Percentiles rank a stretch among this genome's conserved stretches.
phyloP scores from a whole-genome alignment of 1,140 invertebrate species.

The Leptopilina clavipes region DNA sequence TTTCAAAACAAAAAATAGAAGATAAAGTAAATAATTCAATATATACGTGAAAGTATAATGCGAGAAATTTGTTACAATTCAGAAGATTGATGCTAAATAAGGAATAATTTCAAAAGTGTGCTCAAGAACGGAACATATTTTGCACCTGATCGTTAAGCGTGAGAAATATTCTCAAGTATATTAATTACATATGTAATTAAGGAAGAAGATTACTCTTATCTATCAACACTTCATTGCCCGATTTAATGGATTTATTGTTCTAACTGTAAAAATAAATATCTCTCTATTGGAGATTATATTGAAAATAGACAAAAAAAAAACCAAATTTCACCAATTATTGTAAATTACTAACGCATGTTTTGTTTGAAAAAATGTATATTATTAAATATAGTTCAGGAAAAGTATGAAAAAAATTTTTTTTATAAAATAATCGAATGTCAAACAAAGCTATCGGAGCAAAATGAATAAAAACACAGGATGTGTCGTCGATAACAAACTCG shows the following conservation, averaged over 20 bases:
- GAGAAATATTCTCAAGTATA: conserved; percentile 14
- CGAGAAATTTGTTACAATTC: neutral
- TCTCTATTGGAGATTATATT: neutral
- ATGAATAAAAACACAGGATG: conserved; percentile 54
- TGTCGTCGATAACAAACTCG: conserved; percentile 48
- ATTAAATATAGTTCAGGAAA: neutral
- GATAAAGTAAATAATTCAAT: too few relatives aligned
- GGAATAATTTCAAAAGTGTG: conserved; percentile 16
- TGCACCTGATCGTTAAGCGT: conserved; percentile 6
- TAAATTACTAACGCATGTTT: too few relatives aligned
- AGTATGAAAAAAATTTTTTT: neutral
- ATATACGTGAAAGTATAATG: neutral
- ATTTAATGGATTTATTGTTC: neutral
- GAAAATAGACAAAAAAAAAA: neutral
- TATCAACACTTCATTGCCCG: neutral
- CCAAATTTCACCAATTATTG: neutral
- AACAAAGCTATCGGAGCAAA: conserved; percentile 50
- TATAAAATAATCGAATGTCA: conserved; percentile 43
- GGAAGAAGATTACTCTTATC: neutral
- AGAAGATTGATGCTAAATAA: neutral
- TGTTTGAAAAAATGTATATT: neutral
- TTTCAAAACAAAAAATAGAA: too few relatives aligned
- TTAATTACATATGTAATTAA: conserved; percentile 31
- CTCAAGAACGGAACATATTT: neutral
- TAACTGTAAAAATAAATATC: neutral